Base-by-base conservation (phyloP, 1,140 invertebrate genomes). In the Rhizoglyphus robini region DNA sequence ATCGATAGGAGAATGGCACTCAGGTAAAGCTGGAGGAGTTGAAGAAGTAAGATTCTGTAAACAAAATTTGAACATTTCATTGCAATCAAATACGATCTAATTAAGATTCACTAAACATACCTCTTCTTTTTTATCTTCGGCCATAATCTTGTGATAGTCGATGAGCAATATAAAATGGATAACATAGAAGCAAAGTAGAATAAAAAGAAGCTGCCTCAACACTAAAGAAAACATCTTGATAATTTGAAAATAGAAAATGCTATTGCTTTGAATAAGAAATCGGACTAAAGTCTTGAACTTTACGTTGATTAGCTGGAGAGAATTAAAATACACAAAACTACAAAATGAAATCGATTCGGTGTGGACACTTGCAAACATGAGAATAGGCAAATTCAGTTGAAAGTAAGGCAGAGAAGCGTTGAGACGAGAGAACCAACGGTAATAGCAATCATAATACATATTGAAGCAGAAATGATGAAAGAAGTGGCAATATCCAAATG, bases 371-470 rank as follows among this genome's bases (percentile, higher is more conserved):
- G 36, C 8, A 11, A 41, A 41, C 8, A 41, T 41, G 8, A 11
- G 36, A 18, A 41, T 18, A 41, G 18, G 8, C 36, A 41, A 41
- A 18, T 11, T 41, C 18, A 41, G 18, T 11, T 41, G 36, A 41
- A 11, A 41, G 8, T 11, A 41, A 11, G 18, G 36, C 18, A 11
- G 36, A 18, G 8, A 41, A 41, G 8, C 8, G 36, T 41, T 11
- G 36, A 54, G 8, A 54, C 8, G 51, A 25, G 51, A 54, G 23
- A 54, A 54, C 8, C 23, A 20, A 5, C 51, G 51, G 23, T 54
- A 8, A 32, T 54, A 5, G 51, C 51, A 54, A 5, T 54, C 51
- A 54, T 54, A 5, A 54, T 54, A 54, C 51, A 54, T 54, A 54
- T 54, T 54, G 51, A 54, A 8, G 31, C 23, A 8, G 23, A 54